These are phyloP conservation scores for Gymnothorax reevesii DNA, from an alignment of 2,797 vertebrate genomes.

Conservation along the genomic window DNA sequence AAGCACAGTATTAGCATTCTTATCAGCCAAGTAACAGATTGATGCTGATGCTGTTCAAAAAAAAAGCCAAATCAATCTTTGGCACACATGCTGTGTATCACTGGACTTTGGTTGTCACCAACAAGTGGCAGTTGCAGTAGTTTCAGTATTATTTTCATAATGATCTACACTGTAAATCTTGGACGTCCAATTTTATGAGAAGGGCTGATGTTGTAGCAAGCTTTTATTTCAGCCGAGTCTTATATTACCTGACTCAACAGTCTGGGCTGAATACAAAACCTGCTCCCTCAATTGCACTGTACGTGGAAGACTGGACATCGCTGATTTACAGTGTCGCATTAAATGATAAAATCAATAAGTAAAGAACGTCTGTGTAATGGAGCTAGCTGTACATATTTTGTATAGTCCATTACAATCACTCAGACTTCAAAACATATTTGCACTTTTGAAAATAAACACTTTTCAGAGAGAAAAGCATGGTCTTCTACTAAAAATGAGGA, in stretches of 20 bases:
- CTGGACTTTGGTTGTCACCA: not conserved
- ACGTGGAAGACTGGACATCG: not conserved
- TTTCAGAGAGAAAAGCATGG: constrained; percentile 49
- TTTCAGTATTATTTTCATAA: too few species aligned
- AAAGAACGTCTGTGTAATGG: constrained; percentile 16
- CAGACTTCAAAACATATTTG: constrained; percentile 58
- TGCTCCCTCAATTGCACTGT: not conserved
- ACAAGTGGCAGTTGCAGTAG: not conserved
- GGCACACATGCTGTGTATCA: not conserved
- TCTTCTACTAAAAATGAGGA: constrained; percentile 58
- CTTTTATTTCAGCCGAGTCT: not conserved
- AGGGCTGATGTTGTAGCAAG: not conserved
- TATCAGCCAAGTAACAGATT: not conserved
- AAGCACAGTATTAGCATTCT: not conserved
- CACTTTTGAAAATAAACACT: constrained; percentile 51
- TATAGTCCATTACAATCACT: constrained; percentile 42
- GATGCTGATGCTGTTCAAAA: not conserved
- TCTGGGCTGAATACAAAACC: not conserved
- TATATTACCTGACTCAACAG: not conserved
- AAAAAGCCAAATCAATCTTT: not conserved
- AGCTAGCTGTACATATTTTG: constrained; percentile 30
- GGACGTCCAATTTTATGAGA: too few species aligned
- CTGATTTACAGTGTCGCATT: constrained; percentile 1
- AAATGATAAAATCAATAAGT: constrained; percentile 41
- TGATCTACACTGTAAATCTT: too few species aligned